Conservation (phyloP, 2,888 invertebrate genomes). For the Mantis religiosa region DNA sequence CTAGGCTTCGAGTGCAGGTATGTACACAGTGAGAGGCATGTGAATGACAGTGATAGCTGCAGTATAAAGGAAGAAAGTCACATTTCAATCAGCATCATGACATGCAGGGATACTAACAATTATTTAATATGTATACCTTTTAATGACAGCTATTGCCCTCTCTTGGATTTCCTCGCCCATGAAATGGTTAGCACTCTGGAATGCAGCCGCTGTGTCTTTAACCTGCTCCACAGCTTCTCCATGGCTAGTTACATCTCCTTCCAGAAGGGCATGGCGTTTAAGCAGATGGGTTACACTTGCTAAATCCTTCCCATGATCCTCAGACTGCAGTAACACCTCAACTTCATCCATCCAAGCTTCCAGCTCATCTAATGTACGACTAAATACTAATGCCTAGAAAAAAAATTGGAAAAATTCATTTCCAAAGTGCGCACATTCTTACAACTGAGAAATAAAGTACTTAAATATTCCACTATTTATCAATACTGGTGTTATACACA, state of each 20-base stretch:
- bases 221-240: slow-evolving; percentile 76
- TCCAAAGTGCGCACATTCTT: background rate
- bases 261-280: slow-evolving; percentile 76
- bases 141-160: slow-evolving; percentile 63
- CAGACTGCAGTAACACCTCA: slow-evolving; percentile 69
- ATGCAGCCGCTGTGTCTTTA: slow-evolving; percentile 73
- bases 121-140: slow-evolving; percentile 45
- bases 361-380: slow-evolving; percentile 86
- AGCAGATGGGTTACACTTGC: slow-evolving; percentile 79
- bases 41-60: no score
- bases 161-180: slow-evolving; percentile 81
- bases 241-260: slow-evolving; percentile 80
- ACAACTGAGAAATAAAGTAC: background rate
- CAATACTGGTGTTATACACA: no score
- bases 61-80: no score
- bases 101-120: no score
- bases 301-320: slow-evolving; percentile 79
- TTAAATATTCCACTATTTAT: background rate
- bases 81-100: no score
- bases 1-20: no score
- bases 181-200: slow-evolving; percentile 79
- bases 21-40: no score
- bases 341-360: slow-evolving; percentile 90
- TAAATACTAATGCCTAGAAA: slow-evolving; percentile 72
- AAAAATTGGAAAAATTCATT: background rate